Evolutionary conservation across 2,888 invertebrate species (phyloP).

Genomic region (Autographa gamma): DNA sequence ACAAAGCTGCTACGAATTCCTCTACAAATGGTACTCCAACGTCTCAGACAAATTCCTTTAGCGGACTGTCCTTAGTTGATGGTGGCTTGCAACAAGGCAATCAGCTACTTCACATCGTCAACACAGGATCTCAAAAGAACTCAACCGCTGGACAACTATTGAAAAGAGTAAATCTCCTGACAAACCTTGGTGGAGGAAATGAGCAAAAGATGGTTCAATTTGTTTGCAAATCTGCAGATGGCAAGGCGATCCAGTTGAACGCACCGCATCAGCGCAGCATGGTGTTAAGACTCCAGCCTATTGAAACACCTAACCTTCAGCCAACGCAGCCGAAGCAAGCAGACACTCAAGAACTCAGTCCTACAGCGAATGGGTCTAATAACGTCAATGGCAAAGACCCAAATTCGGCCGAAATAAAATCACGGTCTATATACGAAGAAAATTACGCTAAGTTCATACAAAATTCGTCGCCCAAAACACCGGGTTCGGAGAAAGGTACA

Average conservation of each 20-base stretch:
- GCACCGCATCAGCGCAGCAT: conserved; percentile 87
- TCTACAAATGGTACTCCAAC: conserved; percentile 70
- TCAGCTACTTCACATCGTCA: conserved; percentile 86
- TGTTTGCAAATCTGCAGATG: conserved; percentile 90
- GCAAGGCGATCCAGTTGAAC: conserved; percentile 88
- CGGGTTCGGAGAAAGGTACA: conserved; percentile 80
- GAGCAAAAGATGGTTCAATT: conserved; percentile 90
- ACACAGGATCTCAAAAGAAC: conserved; percentile 81
- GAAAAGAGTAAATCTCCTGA: conserved; percentile 85
- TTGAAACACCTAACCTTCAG: conserved; percentile 77
- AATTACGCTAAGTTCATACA: conserved; percentile 89
- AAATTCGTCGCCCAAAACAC: conserved; percentile 75
- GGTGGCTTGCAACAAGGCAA: conserved; percentile 83
- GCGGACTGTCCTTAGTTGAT: conserved; percentile 83
- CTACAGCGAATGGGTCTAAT: conserved; percentile 61
- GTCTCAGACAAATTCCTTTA: conserved; percentile 74
- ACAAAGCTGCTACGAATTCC: conserved; percentile 69
- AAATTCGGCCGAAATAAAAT: conserved; percentile 81
- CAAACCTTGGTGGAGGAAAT: conserved; percentile 82
- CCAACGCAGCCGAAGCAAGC: conserved; percentile 63
- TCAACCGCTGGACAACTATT: conserved; percentile 78
- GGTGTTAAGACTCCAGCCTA: conserved; percentile 84
- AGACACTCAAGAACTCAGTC: conserved; percentile 73
- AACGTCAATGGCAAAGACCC: conserved; percentile 65
- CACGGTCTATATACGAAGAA: conserved; percentile 87